phyloP scores from a whole-genome alignment of 2,888 invertebrate genomes.

The Hetaerina titia region DNA sequence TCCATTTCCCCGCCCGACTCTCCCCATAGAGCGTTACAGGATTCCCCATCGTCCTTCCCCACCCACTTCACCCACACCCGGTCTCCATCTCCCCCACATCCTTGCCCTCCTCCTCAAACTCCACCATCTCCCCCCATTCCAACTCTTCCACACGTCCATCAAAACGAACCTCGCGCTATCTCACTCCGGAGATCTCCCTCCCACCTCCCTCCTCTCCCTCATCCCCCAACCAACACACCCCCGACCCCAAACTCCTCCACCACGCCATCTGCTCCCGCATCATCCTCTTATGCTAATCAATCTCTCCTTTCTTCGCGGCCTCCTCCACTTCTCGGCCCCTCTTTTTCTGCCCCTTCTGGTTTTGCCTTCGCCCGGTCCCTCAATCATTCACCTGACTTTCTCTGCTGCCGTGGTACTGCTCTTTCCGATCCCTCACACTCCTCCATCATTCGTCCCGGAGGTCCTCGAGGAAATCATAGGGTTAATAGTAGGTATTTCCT shows the following conservation, averaged over 20 bases:
- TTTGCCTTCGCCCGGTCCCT: neutral
- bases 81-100: neutral
- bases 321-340: neutral
- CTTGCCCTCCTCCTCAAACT: neutral
- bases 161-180: conserved; percentile 26
- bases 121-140: neutral
- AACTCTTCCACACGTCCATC: conserved; percentile 54
- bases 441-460: too few species aligned
- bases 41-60: neutral
- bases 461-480: too few species aligned
- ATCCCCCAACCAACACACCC: neutral
- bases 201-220: conserved; percentile 53
- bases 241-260: neutral
- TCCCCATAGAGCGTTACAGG: too few species aligned
- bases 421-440: too few species aligned
- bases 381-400: neutral
- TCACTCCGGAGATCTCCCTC: neutral
- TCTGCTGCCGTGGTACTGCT: neutral
- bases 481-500: too few species aligned
- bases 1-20: neutral
- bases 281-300: conserved; percentile 65
- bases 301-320: neutral
- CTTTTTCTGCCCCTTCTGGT: neutral
- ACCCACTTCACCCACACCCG: neutral
- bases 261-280: conserved; percentile 63